Conservation (phyloP, 2,888 invertebrate species). For the Petrophora chlorosata region DNA sequence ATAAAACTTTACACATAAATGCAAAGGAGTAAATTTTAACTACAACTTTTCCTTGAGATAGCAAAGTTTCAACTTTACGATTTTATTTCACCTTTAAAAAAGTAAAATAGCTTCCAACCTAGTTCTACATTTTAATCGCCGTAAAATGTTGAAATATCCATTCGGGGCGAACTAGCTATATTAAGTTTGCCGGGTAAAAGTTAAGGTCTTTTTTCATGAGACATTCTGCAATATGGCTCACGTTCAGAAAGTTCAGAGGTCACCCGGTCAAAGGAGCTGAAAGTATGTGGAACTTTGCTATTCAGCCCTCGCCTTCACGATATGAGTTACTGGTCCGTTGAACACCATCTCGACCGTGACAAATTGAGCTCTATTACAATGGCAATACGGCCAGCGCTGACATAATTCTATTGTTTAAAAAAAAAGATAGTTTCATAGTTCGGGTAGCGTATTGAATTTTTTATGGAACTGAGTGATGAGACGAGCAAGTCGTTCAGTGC, state of each 20-base stretch:
- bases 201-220: slow-evolving; percentile 62
- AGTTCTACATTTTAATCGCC: slow-evolving; percentile 46
- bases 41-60: slow-evolving; percentile 18
- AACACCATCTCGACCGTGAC: slow-evolving; percentile 9
- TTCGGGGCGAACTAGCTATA: slow-evolving; percentile 46
- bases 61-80: slow-evolving; percentile 31
- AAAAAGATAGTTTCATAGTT: slow-evolving; percentile 21
- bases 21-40: slow-evolving; percentile 10
- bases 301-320: slow-evolving; percentile 52
- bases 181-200: slow-evolving; percentile 56
- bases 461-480: too few species aligned
- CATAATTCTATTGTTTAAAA: slow-evolving; percentile 16
- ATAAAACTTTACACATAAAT: slow-evolving; percentile 10
- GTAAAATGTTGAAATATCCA: slow-evolving; percentile 46
- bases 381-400: neutral
- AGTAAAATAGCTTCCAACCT: slow-evolving; percentile 28
- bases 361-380: slow-evolving; percentile 21
- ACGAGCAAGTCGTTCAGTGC: too few species aligned
- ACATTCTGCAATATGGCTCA: slow-evolving; percentile 64
- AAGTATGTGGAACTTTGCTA: slow-evolving; percentile 57
- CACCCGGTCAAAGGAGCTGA: slow-evolving; percentile 66
- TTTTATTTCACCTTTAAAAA: slow-evolving; percentile 36
- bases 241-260: slow-evolving; percentile 59
- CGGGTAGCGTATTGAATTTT: too few species aligned
- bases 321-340: slow-evolving; percentile 49